phyloP scores from a whole-genome alignment of 2,888 invertebrate genomes.

The Zaprionus bogoriensis region DNA sequence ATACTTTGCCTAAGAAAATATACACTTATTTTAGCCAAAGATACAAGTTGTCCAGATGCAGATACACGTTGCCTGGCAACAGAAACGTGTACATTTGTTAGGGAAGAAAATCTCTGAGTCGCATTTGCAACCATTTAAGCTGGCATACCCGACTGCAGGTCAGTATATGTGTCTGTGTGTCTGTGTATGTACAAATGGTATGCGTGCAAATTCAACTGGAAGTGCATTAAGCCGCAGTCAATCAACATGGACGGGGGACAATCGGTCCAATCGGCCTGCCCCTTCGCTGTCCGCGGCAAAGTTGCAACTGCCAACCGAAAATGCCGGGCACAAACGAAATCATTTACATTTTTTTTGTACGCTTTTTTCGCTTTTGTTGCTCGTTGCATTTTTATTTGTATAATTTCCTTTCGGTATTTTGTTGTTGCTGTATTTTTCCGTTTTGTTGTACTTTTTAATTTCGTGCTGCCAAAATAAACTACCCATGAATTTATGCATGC shows the following conservation, averaged over 20 bases:
- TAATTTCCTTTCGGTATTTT: slow-evolving; percentile 17
- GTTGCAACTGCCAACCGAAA: slow-evolving; percentile 27
- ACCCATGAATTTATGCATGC: slow-evolving; percentile 67
- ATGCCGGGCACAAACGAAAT: slow-evolving; percentile 37
- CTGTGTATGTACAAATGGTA: background rate
- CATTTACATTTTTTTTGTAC: slow-evolving; percentile 29
- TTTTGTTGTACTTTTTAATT: slow-evolving; percentile 30
- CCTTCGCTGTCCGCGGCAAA: slow-evolving; percentile 27
- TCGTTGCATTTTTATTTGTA: slow-evolving; percentile 29
- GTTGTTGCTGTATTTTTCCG: background rate
- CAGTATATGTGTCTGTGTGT: background rate
- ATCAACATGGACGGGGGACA: slow-evolving; percentile 24
- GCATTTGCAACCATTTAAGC: background rate
- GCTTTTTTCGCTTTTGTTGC: background rate
- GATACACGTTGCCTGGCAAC: too few relatives aligned
- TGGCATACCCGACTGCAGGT: too few relatives aligned
- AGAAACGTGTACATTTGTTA: too few relatives aligned
- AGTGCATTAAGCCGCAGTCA: slow-evolving; percentile 52
- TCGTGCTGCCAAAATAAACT: slow-evolving; percentile 55
- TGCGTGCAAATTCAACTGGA: slow-evolving; percentile 18
- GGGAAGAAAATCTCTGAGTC: background rate
- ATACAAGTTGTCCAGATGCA: too few relatives aligned
- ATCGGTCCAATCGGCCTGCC: slow-evolving; percentile 26
- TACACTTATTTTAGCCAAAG: too few relatives aligned
- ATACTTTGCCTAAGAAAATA: too few relatives aligned